Conservation (phyloP, 2,797 vertebrate genomes). For the Ciconia nigra region DNA sequence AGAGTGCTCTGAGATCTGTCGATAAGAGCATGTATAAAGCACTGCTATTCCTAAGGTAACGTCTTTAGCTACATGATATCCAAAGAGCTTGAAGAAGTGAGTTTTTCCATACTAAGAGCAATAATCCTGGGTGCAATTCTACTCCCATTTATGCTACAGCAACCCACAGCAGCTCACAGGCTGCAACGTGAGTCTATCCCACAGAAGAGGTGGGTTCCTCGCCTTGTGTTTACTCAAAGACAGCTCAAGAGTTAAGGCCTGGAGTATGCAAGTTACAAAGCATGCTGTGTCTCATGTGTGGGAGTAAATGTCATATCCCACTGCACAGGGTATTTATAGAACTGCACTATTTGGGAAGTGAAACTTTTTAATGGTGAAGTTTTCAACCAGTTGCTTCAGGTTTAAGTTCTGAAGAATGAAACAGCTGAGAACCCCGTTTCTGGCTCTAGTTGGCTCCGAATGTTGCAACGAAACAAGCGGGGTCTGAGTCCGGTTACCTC, state of each 20-base stretch:
- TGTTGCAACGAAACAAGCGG: accelerated
- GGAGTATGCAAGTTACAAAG: neutral
- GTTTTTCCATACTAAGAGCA: neutral
- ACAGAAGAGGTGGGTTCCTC: neutral
- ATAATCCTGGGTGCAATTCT: neutral
- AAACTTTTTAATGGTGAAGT: slow-evolving; percentile 44
- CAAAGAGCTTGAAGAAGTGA: neutral
- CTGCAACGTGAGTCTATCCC: accelerated
- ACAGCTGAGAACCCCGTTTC: accelerated
- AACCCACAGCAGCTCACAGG: accelerated
- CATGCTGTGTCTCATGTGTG: neutral
- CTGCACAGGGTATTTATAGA: slow-evolving; percentile 47
- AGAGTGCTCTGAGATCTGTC: neutral
- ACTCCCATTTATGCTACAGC: neutral
- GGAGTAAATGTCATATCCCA: slow-evolving; percentile 59
- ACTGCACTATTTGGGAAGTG: slow-evolving; percentile 37
- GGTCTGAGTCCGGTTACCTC: accelerated
- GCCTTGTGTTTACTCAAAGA: neutral
- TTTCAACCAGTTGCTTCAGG: neutral
- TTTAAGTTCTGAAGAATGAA: neutral
- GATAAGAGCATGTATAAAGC: neutral
- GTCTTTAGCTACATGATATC: neutral
- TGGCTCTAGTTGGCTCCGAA: neutral
- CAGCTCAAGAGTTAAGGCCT: slow-evolving; percentile 7
- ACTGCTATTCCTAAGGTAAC: neutral